These are phyloP conservation scores for Grammatotria lemairii DNA, from an alignment of 2,113 vertebrate species.

Conservation along the genomic window DNA sequence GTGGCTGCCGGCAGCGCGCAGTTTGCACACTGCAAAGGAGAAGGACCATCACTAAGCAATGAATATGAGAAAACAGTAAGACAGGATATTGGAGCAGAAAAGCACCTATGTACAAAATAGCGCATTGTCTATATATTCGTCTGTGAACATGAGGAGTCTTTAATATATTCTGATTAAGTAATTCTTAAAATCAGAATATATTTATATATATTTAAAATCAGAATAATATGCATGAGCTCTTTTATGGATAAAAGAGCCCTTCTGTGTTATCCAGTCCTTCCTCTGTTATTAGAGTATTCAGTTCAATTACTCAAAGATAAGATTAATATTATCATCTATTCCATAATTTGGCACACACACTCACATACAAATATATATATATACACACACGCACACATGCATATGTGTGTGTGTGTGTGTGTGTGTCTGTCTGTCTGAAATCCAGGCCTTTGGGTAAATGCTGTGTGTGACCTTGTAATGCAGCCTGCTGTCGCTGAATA, in stretches of 20 bases:
- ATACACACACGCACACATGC: background rate
- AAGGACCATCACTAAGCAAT: background rate
- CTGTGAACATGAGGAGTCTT: background rate
- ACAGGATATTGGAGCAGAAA: background rate
- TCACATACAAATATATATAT: background rate
- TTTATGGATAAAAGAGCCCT: background rate
- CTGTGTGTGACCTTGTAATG: slow-evolving; percentile 30
- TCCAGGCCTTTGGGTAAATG: background rate
- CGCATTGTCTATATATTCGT: background rate
- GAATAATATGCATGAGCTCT: background rate
- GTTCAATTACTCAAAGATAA: background rate
- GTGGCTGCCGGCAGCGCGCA: background rate
- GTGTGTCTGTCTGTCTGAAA: background rate
- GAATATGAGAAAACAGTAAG: background rate
- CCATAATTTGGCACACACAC: background rate
- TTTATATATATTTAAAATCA: background rate
- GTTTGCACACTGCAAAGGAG: background rate
- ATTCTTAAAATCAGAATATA: background rate
- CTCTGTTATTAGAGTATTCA: background rate
- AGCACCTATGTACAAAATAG: background rate
- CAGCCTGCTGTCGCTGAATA: slow-evolving; percentile 6
- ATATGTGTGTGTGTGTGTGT: rapidly evolving
- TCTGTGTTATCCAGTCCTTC: background rate
- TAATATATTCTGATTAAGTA: background rate
- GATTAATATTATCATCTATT: no score